Percentiles rank a stretch among this genome's conserved stretches.
Evolutionary conservation across 2,888 invertebrate species (phyloP).

Genomic region (Baccha elongata): DNA sequence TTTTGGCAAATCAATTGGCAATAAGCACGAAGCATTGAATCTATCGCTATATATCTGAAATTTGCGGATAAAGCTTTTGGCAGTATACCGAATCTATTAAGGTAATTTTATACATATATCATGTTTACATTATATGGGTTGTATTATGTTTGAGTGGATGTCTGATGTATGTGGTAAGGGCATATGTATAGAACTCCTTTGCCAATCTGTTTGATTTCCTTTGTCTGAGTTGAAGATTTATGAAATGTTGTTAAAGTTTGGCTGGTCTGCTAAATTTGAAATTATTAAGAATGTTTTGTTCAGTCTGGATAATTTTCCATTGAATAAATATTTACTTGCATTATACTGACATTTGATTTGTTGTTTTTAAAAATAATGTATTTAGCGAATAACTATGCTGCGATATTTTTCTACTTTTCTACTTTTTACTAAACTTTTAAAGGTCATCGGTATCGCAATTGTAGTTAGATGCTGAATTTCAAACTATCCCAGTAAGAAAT

Average conservation of each 20-base stretch:
- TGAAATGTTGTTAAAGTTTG: not conserved
- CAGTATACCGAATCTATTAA: conserved; percentile 22
- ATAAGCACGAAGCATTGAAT: conserved; percentile 40
- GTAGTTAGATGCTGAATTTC: no score
- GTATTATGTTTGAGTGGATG: not conserved
- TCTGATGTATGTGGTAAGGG: not conserved
- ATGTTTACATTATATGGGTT: not conserved
- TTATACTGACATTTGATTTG: no score
- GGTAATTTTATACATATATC: conserved; percentile 5
- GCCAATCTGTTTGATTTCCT: conserved; percentile 10
- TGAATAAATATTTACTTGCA: no score
- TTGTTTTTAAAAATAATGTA: no score
- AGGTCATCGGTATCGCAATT: no score
- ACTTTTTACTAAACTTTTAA: no score
- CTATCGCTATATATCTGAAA: conserved; percentile 46
- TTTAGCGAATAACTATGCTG: no score
- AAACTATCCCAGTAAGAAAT: no score
- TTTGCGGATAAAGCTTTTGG: conserved; percentile 53
- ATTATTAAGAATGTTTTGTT: no score
- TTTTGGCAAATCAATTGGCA: conserved; percentile 53
- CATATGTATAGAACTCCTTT: conserved; percentile 2
- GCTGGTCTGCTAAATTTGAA: not conserved
- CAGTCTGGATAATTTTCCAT: no score
- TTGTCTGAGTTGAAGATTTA: conserved; percentile 4
- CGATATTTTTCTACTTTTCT: no score